Evolutionary conservation across 2,113 vertebrate species (phyloP), one percentile per base, ranked within the genome.

Genomic region (Orientallactaga bullata): DNA sequence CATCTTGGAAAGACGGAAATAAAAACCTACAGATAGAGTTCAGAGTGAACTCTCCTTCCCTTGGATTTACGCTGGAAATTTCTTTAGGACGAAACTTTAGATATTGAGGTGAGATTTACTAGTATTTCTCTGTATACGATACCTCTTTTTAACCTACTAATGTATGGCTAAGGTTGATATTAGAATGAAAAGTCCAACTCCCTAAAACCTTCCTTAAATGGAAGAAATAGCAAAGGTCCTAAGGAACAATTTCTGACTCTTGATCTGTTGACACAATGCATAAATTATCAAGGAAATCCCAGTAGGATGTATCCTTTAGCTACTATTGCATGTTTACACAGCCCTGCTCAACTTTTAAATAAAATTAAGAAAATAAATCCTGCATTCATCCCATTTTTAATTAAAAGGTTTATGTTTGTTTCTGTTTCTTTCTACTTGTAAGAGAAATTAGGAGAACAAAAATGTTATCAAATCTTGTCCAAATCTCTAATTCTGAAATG

Each of bases 61-160:
- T 94, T 83, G 69, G 42, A 90, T 86, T 83, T 74, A 72, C 79
- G 90, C 79, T 74, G 83, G 42, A 68, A 42, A 88, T 79, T 65
- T 88, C 32, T 73, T 68, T 30, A 90, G 60, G 61, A 95, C 93
- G 51, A 88, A 97, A 86, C 69, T 79, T 89, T 73, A 90, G 82
- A 82, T 7, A 77, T 79, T 94, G 90, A 73, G 95, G 95, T 96
- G 66, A 96, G 88, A 88, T 77, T 88, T 90, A 72, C 20, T 7
- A 88, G 74, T 71, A 28, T 72, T 88, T 88, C 85, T 80, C 28
- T 74, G 84, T 86, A 77, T 88, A 15, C n/a, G 21, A 35, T 73
- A 26, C 12, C 39, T 76, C 72, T 84, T 58, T 63, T 77, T 63
- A 89, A 9, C 77, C n/a, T 28, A 86, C 35, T 61, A 85, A 39